Evolutionary conservation across 1,140 invertebrate genomes (phyloP).

Genomic region (Hormaphis cornu): DNA sequence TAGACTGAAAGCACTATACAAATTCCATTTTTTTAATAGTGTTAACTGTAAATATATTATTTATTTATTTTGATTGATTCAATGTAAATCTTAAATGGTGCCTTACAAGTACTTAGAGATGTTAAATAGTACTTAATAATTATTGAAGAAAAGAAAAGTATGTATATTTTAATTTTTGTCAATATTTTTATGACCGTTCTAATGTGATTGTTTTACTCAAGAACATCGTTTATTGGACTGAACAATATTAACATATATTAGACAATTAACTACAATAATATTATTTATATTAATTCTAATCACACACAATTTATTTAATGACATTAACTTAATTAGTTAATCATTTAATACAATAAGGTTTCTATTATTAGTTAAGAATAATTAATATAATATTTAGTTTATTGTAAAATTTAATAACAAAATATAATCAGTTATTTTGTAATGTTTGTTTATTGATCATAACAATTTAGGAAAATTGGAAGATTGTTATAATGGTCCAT

Average conservation of each 20-base stretch:
- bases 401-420: too few species aligned
- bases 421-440: too few species aligned
- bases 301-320: too few species aligned
- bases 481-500: too few species aligned
- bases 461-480: too few species aligned
- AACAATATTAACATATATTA: not conserved
- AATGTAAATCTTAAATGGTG: constrained; percentile 8
- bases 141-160: not conserved
- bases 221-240: constrained; percentile 16
- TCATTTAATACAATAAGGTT: too few species aligned
- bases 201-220: not conserved
- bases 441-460: too few species aligned
- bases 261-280: too few species aligned
- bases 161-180: not conserved
- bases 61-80: not conserved
- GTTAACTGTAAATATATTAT: not conserved
- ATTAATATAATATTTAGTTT: too few species aligned
- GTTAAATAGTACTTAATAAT: constrained; percentile 24
- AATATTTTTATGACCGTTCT: not conserved
- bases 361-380: too few species aligned
- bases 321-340: too few species aligned
- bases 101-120: constrained; percentile 23
- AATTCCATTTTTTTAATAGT: constrained; percentile 7
- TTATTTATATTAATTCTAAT: too few species aligned
- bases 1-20: not conserved